Evolutionary conservation across 2,797 vertebrate species (phyloP), one percentile per base, ranked within the genome.

Genomic region (Pseudotriccus pelzelni): DNA sequence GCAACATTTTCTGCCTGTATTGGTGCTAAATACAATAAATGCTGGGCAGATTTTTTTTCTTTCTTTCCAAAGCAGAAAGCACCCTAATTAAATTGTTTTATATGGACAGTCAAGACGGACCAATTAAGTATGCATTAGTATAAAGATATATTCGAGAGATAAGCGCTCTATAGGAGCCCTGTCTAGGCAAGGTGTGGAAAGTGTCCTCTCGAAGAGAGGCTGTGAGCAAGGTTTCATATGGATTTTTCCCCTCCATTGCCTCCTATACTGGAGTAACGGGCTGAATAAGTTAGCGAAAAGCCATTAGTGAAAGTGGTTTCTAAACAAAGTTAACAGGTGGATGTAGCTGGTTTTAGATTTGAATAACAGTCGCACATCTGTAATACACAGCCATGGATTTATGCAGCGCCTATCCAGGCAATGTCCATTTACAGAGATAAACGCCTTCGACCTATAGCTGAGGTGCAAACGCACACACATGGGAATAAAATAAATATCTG

Each of bases 1-100:
- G 98, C 98, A 97, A 98, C 98, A 98, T 98, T 98, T 98, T 98
- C 97, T 98, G 98, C 97, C 97, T 98, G 97, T 98, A 97, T 98
- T 98, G 97, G 96, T 97, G 97, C 98, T 98, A 98, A 98, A 97
- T 97, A 98, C 98, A 98, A 98, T 98, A 98, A 98, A 98, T 96
- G 96, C 96, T 93, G 97, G 97, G 97, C 97, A 97, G 97, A 96
- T 97, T 96, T 96, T 96, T 96, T 93, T 86, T 84, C 95, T 96
- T 96, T 94, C 93, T 94, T 96, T 97, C 96, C 96, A 94, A 97
- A 97, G 97, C 97, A 97, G 96, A 98, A 97, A 97, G 96, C 93
- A 96, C 97, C 96, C 98, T 98, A 98, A 98, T 98, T 98, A 98
- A 98, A 98, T 98, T 98, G 98, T 98, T 98, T 98, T 97, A 98